Base-by-base conservation (phyloP, 2,797 vertebrate species). In the Selene dorsalis region DNA sequence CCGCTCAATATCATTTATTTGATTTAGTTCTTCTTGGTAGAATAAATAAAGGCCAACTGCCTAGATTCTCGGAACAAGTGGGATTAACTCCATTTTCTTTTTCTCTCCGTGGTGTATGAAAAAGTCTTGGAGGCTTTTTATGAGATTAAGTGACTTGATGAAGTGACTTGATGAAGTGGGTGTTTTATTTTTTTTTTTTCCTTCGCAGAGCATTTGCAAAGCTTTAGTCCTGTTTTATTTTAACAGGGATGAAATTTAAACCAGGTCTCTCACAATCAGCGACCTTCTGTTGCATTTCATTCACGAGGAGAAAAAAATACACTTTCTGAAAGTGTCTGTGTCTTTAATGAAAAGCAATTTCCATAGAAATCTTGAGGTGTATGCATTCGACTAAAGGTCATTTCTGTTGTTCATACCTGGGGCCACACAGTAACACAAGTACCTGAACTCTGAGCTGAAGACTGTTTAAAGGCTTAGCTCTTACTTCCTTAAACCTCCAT, bases 321-420 rank as follows among this genome's bases (percentile, higher is more conserved):
- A 67, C 58, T 61, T 57, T 28, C 38, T 43, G 68, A 52, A 66
- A 48, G 66, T 30, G n/a, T 64, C 53, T 52, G 48, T 38, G 59
- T 48, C 57, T 28, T 47, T 74, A 61, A 12, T 17, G 26, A 73
- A 82, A 65, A 65, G 30, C 57, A 52, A 83, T 73, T 66, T 76
- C 69, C 72, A 59, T 17, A 26, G 41, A 69, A 69, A 77, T 30
- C 35, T 9, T 47, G 62, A 69, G n/a, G 35, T 52, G 63, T 68
- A 60, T 30, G 77, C 41, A 71, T 67, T 65, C 76, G 77, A 84
- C 6, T 73, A 73, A 79, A 84, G 88, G 87, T 89, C 75, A 79
- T 56, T 24, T 57, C 65, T 79, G 73, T 58, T 67, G 62, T 32
- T 86, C 77, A 75, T 59, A 68, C 77, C 71, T 47, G 5, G 20